Evolutionary conservation across 1,140 invertebrate species (phyloP).

Genomic region (Leptinotarsa defecta): DNA sequence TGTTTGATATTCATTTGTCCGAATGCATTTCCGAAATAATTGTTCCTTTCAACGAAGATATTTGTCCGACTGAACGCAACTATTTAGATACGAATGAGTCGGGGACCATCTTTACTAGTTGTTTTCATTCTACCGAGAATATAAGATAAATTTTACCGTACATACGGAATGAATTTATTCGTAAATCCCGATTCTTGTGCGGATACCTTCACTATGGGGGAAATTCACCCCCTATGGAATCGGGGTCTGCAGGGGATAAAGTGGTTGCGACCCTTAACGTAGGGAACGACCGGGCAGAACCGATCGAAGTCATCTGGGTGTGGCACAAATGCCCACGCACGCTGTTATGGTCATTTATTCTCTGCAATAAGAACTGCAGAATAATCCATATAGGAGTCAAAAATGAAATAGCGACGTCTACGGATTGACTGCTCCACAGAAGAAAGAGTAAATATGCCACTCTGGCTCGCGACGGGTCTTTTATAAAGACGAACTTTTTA

Average conservation of each 20-base stretch:
- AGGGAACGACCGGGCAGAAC: slow-evolving; percentile 56
- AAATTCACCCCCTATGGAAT: slow-evolving; percentile 11
- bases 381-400: background rate
- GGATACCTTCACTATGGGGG: slow-evolving; percentile 8
- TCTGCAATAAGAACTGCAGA: background rate
- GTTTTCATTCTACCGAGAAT: too few species aligned
- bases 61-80: too few species aligned
- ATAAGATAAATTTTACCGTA: background rate
- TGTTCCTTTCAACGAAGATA: too few species aligned
- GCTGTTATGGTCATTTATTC: slow-evolving; percentile 43
- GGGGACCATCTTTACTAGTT: too few species aligned
- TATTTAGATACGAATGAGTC: too few species aligned
- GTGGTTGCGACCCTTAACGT: slow-evolving; percentile 48
- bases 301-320: slow-evolving; percentile 56
- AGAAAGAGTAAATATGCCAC: background rate
- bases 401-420: background rate
- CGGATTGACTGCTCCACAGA: background rate
- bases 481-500: background rate
- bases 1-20: too few species aligned
- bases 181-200: background rate
- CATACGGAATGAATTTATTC: background rate
- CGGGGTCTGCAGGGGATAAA: slow-evolving; percentile 26
- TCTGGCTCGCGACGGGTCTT: too few species aligned
- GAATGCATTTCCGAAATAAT: too few species aligned
- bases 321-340: slow-evolving; percentile 55